These are phyloP conservation scores for Diploscapter pachys DNA, from an alignment of 1,140 invertebrate genomes.

Conservation along the genomic window DNA sequence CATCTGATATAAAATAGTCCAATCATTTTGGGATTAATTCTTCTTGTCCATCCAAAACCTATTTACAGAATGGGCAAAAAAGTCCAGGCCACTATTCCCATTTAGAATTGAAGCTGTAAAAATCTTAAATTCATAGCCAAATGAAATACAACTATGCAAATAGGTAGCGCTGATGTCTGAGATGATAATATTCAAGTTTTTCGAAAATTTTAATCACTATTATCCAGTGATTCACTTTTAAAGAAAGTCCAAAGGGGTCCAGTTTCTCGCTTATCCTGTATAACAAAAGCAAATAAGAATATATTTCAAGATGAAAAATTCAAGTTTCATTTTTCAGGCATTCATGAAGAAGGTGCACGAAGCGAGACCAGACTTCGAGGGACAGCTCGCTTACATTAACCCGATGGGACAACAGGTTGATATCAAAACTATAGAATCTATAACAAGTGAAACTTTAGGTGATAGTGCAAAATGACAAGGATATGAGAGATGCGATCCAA, in stretches of 20 bases:
- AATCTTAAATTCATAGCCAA: too few species aligned
- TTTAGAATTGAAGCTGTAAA: too few species aligned
- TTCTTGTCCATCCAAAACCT: too few species aligned
- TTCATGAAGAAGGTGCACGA: conserved; percentile 48
- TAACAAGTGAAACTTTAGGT: conserved; percentile 30
- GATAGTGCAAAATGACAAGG: conserved; percentile 41
- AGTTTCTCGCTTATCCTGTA: too few species aligned
- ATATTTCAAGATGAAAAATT: not conserved
- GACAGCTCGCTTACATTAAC: conserved; percentile 47
- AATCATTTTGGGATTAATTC: too few species aligned
- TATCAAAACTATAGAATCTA: not conserved
- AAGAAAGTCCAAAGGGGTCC: not conserved
- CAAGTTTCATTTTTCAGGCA: conserved; percentile 22
- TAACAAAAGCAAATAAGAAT: too few species aligned
- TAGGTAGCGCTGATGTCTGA: too few species aligned
- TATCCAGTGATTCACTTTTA: not conserved
- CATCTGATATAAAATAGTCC: too few species aligned
- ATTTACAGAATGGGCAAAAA: too few species aligned
- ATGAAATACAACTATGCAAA: too few species aligned
- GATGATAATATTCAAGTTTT: not conserved
- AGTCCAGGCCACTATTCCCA: too few species aligned
- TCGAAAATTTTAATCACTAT: not conserved
- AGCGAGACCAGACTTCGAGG: conserved; percentile 40
- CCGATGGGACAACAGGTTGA: conserved; percentile 41
- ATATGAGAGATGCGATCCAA: conserved; percentile 39